These are phyloP conservation scores for Distichodus sexfasciatus DNA, from an alignment of 2,797 vertebrate genomes.

Conservation along the genomic window DNA sequence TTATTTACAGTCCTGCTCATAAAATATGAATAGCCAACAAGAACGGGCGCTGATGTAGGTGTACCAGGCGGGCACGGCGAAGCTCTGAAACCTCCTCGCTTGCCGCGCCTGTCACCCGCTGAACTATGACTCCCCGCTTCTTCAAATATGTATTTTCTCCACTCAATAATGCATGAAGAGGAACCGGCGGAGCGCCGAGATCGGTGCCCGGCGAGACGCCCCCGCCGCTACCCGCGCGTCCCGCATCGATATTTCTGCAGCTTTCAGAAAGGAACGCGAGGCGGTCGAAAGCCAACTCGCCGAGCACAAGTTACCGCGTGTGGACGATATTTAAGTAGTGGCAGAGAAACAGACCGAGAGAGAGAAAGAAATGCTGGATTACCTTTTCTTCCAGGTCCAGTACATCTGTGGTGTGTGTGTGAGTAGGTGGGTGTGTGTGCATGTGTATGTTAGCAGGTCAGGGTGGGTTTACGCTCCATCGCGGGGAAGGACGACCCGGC, in stretches of 20 bases:
- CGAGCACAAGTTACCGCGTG: neutral
- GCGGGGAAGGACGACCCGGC: neutral
- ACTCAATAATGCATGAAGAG: conserved; percentile 40
- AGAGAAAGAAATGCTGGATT: neutral
- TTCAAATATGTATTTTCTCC: conserved; percentile 39
- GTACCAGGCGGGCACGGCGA: conserved; percentile 37
- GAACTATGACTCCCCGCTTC: conserved; percentile 41
- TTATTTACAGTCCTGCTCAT: conserved; percentile 51
- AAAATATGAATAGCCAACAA: conserved; percentile 48
- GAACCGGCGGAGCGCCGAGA: conserved; percentile 2
- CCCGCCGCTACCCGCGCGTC: neutral
- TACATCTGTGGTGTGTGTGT: neutral
- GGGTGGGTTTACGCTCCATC: neutral
- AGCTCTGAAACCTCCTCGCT: conserved; percentile 47
- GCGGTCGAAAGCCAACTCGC: neutral
- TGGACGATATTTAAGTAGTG: neutral
- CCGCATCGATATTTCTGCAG: neutral
- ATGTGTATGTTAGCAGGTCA: neutral
- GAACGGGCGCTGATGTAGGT: conserved; percentile 23
- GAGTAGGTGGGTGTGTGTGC: neutral
- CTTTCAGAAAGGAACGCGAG: neutral
- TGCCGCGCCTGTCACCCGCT: conserved; percentile 44
- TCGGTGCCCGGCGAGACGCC: neutral
- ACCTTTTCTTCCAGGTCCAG: neutral
- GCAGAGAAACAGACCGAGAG: neutral